These are phyloP conservation scores for Zygogramma bicolorata DNA, from an alignment of 2,888 invertebrate genomes.

Conservation along the genomic window DNA sequence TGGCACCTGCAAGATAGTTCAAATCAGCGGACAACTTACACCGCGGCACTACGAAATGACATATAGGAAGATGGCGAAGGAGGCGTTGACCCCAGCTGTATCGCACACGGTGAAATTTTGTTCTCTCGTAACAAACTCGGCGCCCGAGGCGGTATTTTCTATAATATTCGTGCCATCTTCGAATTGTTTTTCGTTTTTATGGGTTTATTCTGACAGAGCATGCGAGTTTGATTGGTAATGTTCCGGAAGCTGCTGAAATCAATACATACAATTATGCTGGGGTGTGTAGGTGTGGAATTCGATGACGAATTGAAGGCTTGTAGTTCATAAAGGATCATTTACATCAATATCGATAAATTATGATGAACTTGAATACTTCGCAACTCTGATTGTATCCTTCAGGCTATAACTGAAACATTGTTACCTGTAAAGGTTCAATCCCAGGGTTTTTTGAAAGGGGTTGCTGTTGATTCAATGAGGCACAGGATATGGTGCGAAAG, in stretches of 20 bases:
- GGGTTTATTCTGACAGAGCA: background rate
- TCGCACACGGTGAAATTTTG: constrained; percentile 23
- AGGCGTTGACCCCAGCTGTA: constrained; percentile 17
- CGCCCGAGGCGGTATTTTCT: background rate
- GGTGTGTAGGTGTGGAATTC: background rate
- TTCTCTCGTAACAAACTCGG: background rate
- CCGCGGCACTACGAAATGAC: background rate
- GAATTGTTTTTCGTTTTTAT: constrained; percentile 12
- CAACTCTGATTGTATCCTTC: no score
- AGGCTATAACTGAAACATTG: no score
- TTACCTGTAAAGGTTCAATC: no score
- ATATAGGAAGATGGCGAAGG: constrained; percentile 9
- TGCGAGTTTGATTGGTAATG: background rate
- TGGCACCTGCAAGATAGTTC: constrained; percentile 22
- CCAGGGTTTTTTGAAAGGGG: no score
- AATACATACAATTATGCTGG: background rate
- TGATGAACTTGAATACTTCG: no score
- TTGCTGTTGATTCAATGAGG: no score
- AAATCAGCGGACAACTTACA: constrained; percentile 21
- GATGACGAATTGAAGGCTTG: background rate
- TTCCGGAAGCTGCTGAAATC: background rate
- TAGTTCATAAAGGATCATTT: no score
- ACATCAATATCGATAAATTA: no score
- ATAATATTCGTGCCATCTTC: constrained; percentile 2
- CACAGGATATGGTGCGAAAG: no score